Percentiles rank a stretch among this genome's conserved stretches.
Conservation (phyloP, 2,797 vertebrate genomes). For the Liasis olivaceus region DNA sequence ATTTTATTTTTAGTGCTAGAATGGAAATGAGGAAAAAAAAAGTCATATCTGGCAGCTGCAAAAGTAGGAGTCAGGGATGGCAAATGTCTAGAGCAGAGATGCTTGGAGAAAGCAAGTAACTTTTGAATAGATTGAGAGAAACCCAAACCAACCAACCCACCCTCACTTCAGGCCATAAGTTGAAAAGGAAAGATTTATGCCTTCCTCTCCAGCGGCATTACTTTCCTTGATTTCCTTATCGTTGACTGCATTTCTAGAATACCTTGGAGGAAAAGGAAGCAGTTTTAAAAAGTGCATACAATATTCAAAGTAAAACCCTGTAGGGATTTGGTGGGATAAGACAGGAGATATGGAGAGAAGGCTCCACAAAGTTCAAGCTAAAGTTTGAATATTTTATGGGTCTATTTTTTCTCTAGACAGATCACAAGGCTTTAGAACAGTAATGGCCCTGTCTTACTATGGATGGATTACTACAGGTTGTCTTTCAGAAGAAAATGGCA, state of each 20-base stretch:
- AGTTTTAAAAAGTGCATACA: not conserved
- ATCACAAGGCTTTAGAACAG: not conserved
- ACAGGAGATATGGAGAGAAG: not conserved
- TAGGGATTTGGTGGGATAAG: not conserved
- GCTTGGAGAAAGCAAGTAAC: slow-evolving; percentile 20
- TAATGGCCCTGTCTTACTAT: not conserved
- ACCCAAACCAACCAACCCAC: too few species aligned
- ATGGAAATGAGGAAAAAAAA: slow-evolving; percentile 19
- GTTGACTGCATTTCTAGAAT: slow-evolving; percentile 8
- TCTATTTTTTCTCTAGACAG: too few species aligned
- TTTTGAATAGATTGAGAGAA: slow-evolving; percentile 8
- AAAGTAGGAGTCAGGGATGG: not conserved
- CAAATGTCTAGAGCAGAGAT: slow-evolving; percentile 1
- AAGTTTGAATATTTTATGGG: not conserved
- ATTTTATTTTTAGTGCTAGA: not conserved
- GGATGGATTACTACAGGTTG: not conserved
- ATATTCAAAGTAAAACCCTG: not conserved
- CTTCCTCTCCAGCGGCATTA: slow-evolving; percentile 35
- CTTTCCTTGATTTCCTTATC: slow-evolving; percentile 20
- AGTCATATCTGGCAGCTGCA: not conserved
- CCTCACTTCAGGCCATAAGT: slow-evolving; percentile 5
- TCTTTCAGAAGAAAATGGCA: not conserved
- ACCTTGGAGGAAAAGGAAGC: slow-evolving; percentile 13
- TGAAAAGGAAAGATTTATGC: slow-evolving; percentile 47
- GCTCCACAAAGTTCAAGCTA: not conserved